A percentile compares a stretch with the other conserved stretches of the same genome.
Conservation (phyloP, 2,797 vertebrate genomes). For the Thaleichthys pacificus region DNA sequence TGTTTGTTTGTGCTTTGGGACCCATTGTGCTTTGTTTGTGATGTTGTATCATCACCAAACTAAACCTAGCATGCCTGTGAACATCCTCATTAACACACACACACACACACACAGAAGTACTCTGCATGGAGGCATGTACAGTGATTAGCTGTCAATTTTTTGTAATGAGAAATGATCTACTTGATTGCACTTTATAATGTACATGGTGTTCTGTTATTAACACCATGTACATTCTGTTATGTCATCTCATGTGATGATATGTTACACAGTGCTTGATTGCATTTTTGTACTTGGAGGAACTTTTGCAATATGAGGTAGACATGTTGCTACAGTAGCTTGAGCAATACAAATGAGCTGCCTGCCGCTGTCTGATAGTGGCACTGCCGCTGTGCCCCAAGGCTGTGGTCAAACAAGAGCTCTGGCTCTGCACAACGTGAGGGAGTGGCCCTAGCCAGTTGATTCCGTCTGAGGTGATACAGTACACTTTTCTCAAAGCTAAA, state of each 20-base stretch:
- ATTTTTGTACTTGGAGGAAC: conserved; percentile 28
- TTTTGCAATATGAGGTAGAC: neutral
- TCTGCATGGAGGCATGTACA: conserved; percentile 37
- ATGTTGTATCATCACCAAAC: conserved; percentile 46
- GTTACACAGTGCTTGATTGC: conserved; percentile 13
- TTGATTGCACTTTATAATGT: neutral
- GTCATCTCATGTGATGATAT: neutral
- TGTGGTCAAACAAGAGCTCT: no score
- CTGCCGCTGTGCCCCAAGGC: no score
- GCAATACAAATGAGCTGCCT: conserved; percentile 15
- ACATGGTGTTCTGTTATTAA: conserved; percentile 24
- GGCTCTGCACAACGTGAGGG: no score
- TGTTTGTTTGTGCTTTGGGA: conserved; percentile 50
- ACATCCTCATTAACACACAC: conserved; percentile 45
- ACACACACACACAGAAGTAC: conserved; percentile 49
- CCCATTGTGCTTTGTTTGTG: conserved; percentile 50
- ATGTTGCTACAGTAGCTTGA: conserved; percentile 24
- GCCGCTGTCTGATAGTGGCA: neutral
- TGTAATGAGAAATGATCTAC: no score
- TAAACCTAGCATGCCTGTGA: conserved; percentile 35
- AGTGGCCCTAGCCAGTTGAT: no score
- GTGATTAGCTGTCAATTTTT: conserved; percentile 32
- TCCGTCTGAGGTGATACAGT: no score
- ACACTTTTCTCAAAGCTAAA: no score
- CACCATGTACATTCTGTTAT: neutral